These are phyloP conservation scores for Drosophila mulleri DNA, from an alignment of 2,888 invertebrate species.

Conservation along the genomic window DNA sequence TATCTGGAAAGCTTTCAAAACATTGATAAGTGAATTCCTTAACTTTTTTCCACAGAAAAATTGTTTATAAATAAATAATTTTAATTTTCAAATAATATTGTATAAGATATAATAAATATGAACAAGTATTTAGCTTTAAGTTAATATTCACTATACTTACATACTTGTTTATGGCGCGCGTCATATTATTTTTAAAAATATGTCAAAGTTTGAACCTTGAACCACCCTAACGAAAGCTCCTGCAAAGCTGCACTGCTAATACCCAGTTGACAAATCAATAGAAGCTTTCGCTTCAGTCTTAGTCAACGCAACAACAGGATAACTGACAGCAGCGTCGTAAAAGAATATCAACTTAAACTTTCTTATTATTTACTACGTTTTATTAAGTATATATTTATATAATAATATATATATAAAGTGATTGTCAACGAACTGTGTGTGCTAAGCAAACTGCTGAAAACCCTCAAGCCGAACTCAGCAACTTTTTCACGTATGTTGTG, in stretches of 20 bases:
- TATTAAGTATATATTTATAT: conserved; percentile 13
- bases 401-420: conserved; percentile 23
- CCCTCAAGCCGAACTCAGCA: conserved; percentile 14
- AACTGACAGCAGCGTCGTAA: conserved; percentile 40
- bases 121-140: not conserved
- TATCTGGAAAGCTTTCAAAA: not conserved
- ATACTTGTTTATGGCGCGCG: not conserved
- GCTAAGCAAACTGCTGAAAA: conserved; percentile 7
- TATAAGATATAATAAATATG: not conserved
- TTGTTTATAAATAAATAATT: not conserved
- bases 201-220: conserved; percentile 22
- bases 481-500: conserved; percentile 59
- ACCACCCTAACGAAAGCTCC: conserved; percentile 54
- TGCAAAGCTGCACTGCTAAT: conserved; percentile 44
- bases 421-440: conserved; percentile 18
- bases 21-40: not conserved
- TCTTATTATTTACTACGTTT: conserved; percentile 18
- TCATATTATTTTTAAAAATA: conserved; percentile 10
- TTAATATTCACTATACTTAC: not conserved
- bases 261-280: conserved; percentile 73
- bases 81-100: not conserved
- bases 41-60: not conserved
- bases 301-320: conserved; percentile 70
- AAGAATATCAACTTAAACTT: conserved; percentile 15
- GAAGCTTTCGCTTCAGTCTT: conserved; percentile 63